These are phyloP conservation scores for Liopterus haemorrhoidalis DNA, from an alignment of 2,888 invertebrate genomes.

Conservation along the genomic window DNA sequence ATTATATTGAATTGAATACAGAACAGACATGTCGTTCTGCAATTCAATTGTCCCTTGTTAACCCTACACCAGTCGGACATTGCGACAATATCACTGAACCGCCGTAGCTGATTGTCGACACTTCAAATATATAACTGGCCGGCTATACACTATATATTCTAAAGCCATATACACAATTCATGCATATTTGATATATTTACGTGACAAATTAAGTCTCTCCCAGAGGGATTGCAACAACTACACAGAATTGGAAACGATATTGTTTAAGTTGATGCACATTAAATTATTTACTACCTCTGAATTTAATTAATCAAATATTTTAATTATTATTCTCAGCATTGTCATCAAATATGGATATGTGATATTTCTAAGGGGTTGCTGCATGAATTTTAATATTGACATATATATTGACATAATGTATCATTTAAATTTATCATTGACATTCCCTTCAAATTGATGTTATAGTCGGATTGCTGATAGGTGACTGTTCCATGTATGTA, in stretches of 20 bases:
- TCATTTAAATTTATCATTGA: too few species aligned
- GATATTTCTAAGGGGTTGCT: too few species aligned
- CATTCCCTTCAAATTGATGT: too few species aligned
- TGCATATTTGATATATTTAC: slow-evolving; percentile 48
- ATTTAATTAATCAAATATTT: too few species aligned
- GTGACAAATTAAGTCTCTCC: slow-evolving; percentile 43
- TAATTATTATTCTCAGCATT: too few species aligned
- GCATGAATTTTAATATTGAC: too few species aligned
- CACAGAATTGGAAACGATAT: slow-evolving; percentile 41
- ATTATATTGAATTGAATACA: slow-evolving; percentile 43
- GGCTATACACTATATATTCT: slow-evolving; percentile 38
- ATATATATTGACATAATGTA: too few species aligned
- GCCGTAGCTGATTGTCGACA: slow-evolving; percentile 10
- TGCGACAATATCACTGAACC: slow-evolving; percentile 18
- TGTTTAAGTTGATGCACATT: slow-evolving; percentile 40
- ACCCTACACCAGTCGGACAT: slow-evolving; percentile 43
- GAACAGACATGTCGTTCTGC: slow-evolving; percentile 42
- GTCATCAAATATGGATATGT: too few species aligned
- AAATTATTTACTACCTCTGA: too few species aligned
- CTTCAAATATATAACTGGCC: slow-evolving; percentile 31
- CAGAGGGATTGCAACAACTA: too few species aligned
- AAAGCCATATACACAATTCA: slow-evolving; percentile 43
- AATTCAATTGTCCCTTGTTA: slow-evolving; percentile 48
- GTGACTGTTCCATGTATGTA: too few species aligned
- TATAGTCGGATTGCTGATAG: too few species aligned